phyloP scores from a whole-genome alignment of 2,113 vertebrate genomes.

The Fulmarus glacialis region DNA sequence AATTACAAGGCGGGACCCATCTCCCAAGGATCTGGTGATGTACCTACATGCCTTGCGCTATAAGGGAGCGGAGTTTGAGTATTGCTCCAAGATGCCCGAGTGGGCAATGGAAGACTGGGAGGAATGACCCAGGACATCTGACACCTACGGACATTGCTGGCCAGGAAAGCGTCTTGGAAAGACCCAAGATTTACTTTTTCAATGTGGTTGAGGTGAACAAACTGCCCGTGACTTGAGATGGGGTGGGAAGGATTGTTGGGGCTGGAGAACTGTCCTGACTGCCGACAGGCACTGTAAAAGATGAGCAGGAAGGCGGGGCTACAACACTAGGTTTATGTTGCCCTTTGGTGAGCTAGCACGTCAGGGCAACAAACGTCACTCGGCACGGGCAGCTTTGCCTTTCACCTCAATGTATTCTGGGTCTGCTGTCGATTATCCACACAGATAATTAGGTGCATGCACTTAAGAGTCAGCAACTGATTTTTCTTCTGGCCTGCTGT shows the following conservation, averaged over 20 bases:
- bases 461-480: background rate
- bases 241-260: background rate
- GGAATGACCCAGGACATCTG: constrained; percentile 30
- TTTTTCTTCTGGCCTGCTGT: background rate
- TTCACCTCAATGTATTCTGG: rapidly evolving
- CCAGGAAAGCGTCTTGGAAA: rapidly evolving
- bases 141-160: rapidly evolving
- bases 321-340: rapidly evolving
- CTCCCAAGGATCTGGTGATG: constrained; percentile 91
- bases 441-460: background rate
- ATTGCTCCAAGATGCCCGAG: constrained; percentile 84
- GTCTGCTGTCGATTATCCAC: background rate
- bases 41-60: constrained; percentile 93
- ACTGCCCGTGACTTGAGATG: background rate
- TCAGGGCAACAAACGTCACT: background rate
- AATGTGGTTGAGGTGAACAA: background rate
- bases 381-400: rapidly evolving
- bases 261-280: background rate
- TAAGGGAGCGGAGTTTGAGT: constrained; percentile 93
- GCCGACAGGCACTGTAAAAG: rapidly evolving
- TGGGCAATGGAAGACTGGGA: constrained; percentile 94
- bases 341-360: background rate
- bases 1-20: constrained; percentile 82
- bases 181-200: background rate
- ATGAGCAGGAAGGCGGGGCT: background rate